phyloP scores from a whole-genome alignment of 2,113 vertebrate species.

The Epinephelus fuscoguttatus region DNA sequence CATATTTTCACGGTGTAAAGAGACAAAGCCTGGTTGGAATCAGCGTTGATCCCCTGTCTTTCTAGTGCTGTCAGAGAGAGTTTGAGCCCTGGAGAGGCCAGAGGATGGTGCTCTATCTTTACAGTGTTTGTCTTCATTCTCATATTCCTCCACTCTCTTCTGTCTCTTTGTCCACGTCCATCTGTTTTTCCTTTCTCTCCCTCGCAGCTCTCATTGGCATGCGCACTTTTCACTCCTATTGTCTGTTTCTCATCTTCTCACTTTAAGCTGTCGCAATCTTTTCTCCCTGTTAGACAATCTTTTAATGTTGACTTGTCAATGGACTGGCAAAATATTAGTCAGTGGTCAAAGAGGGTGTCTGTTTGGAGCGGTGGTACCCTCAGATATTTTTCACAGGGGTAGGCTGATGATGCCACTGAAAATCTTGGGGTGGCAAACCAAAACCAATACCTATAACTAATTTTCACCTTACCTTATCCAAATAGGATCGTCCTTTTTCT shows the following conservation, averaged over 20 bases:
- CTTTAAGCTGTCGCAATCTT: neutral
- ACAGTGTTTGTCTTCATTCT: slow-evolving; percentile 48
- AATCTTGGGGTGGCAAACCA: too few species aligned
- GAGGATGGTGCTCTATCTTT: slow-evolving; percentile 18
- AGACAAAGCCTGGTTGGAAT: slow-evolving; percentile 75
- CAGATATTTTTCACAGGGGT: too few species aligned
- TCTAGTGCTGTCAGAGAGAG: slow-evolving; percentile 59
- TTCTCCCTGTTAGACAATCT: neutral
- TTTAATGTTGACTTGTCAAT: neutral
- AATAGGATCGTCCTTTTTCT: too few species aligned
- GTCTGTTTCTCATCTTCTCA: neutral
- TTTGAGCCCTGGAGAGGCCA: slow-evolving; percentile 48
- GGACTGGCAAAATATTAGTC: neutral
- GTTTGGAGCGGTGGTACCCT: neutral
- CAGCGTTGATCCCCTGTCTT: slow-evolving; percentile 68
- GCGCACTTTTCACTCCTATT: neutral
- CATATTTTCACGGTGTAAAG: slow-evolving; percentile 74
- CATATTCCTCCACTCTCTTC: slow-evolving; percentile 17
- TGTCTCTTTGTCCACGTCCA: neutral
- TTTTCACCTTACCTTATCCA: too few species aligned
- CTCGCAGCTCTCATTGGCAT: neutral
- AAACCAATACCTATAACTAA: neutral
- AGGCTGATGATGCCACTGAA: too few species aligned
- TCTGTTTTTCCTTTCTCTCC: slow-evolving; percentile 1
- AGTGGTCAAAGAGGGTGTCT: neutral